Base-by-base conservation (phyloP, 2,797 vertebrate species). In the Lacerta viridis region DNA sequence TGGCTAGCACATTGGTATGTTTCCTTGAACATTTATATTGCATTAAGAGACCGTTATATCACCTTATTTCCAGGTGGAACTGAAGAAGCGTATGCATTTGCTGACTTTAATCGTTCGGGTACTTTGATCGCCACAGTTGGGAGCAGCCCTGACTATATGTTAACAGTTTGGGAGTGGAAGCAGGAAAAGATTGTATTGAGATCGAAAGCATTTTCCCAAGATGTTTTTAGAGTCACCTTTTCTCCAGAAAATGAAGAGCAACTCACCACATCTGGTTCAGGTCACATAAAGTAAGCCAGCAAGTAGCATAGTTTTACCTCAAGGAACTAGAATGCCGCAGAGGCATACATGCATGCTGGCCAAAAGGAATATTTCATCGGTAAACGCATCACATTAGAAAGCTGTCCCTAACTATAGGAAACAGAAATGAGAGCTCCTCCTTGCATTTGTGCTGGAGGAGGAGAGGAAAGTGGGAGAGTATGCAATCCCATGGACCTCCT, bases 101-200 rank as follows among this genome's bases (percentile, higher is more conserved):
- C 98, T 91, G 97, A 98, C 92, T 99, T 99, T 92, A 98, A 98
- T 92, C 5, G 0, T 1, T 95, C 96, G 0, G 99, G 99, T 75
- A 96, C 91, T 46, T 94, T 99, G 92, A 95, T 99, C 94, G 98
- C 98, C 84, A 98, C 98, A 25, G 96, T 99, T 89, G 98, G 98
- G 3, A 92, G 97, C 64, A 94, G 94, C 13, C 98, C 98, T 1
- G 98, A 99, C 94, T 98, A 97, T 92, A 99, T 97, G 94, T 88
- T 99, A 93, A 99, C 98, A 2, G 94, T 99, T 84, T 99, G 99
- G 99, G 96, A 98, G 75, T 99, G 99, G 99, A 98, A 94, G 91
- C 96, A 98, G 90, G 98, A 99, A 93, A 96, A 97, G 89, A 97
- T 98, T 91, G 90, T 97, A 88, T 92, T 98, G 93, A 97, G 97